Base-by-base conservation (phyloP, 2,888 invertebrate species). In the Myopa tessellatipennis region DNA sequence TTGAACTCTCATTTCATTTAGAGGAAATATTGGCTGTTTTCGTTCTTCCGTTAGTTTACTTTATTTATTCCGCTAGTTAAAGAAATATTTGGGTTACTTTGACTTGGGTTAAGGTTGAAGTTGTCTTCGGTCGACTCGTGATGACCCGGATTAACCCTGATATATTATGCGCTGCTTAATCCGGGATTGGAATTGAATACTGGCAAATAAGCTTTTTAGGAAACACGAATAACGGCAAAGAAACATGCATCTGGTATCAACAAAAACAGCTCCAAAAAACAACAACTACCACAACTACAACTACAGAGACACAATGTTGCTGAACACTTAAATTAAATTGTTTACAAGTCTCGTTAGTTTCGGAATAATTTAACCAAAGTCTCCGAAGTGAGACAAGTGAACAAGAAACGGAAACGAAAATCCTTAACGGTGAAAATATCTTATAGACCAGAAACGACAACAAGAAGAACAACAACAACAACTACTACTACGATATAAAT, bases 331-430 rank as follows among this genome's bases (percentile, higher is more conserved):
- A 73, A 63, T 40, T 50, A 63, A 50, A 73, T 73, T 63, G 73
- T 73, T 73, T 73, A 50, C 63, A 63, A 34, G 63, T 26, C 73
- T 73, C 60, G 45, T 73, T 73, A 73, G 26, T 63, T 73, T 16
- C 63, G 26, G 61, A 73, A 73, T 73, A 73, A 73, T 40, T 63
- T 61, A 73, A 73, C 18, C 45, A 40, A 18, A 58, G 40, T 72
- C 50, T 45, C 63, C 2, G 40, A 63, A 45, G 73, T 70, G 55
- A n/a, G 52, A 69, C 45, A 69, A 50, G 50, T 10, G 26, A 45
- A 45, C 45, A 45, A 45, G 45, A 45, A 5, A 0, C 18, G 63
- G 12, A n/a, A 36, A 12, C 12, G 63, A 34, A 63, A 63, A 63
- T 26, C 45, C 7, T 45, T 45, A 10, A 10, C 45, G 45, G 45